Conservation (phyloP, 2,797 vertebrate species). For the Trichosurus vulpecula region DNA sequence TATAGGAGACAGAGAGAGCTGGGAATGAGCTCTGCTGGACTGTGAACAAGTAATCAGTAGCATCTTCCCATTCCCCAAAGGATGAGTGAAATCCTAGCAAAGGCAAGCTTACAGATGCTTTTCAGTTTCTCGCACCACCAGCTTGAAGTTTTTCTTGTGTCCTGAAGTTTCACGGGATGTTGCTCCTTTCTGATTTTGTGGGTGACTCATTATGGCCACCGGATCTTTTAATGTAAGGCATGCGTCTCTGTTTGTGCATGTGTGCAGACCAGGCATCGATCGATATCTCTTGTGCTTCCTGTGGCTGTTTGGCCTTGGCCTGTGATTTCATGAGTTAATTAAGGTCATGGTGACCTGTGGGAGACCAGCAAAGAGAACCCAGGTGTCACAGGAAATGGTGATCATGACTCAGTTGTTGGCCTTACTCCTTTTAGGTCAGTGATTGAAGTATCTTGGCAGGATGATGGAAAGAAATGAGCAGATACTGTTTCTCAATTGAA, state of each 20-base stretch:
- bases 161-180: conserved; percentile 14
- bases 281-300: not conserved
- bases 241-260: too few relatives aligned
- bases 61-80: not conserved
- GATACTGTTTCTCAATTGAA: not conserved
- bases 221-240: not conserved
- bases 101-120: not conserved
- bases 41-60: not conserved
- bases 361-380: conserved; percentile 47
- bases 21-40: not conserved
- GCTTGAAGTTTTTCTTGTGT: not conserved
- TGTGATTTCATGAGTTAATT: conserved; percentile 9
- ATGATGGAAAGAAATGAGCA: not conserved
- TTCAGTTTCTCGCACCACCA: not conserved
- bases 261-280: not conserved
- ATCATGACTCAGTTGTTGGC: conserved; percentile 8
- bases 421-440: not conserved
- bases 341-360: conserved; percentile 6
- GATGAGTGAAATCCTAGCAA: not conserved
- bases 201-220: not conserved
- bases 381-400: conserved; percentile 31
- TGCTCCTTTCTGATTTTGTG: not conserved
- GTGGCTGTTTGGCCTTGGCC: conserved; percentile 6
- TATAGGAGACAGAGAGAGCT: not conserved
- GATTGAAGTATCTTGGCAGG: not conserved